phyloP scores from a whole-genome alignment of 2,113 vertebrate genomes.

The Upupa epops region DNA sequence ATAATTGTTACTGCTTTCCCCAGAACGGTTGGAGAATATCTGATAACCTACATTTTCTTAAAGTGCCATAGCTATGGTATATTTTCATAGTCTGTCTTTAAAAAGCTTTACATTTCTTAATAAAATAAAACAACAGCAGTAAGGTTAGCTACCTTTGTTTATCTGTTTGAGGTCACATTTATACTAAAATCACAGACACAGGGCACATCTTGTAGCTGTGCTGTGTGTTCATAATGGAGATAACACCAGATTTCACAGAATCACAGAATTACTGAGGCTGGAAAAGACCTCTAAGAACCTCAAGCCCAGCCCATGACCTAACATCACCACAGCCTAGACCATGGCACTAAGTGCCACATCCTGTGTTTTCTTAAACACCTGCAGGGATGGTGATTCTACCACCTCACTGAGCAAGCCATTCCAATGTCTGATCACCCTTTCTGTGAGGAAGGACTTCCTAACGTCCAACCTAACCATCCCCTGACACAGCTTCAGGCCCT shows the following conservation, averaged over 20 bases:
- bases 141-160: constrained; percentile 42
- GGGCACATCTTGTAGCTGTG: background rate
- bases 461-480: no score
- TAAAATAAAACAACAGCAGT: background rate
- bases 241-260: background rate
- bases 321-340: no score
- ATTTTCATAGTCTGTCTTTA: constrained; percentile 9
- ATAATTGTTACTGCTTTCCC: constrained; percentile 59
- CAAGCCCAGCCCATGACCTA: no score
- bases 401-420: no score
- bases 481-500: no score
- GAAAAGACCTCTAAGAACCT: no score
- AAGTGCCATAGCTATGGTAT: background rate
- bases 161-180: constrained; percentile 21
- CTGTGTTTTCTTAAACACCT: no score
- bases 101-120: background rate
- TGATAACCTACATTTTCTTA: background rate
- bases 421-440: no score
- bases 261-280: no score
- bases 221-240: background rate
- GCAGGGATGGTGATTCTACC: no score
- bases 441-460: no score
- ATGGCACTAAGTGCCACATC: no score
- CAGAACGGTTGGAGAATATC: constrained; percentile 10
- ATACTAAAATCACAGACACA: background rate